Percentiles rank a stretch among this genome's conserved stretches.
phyloP scores from a whole-genome alignment of 2,888 invertebrate species.

The Rhynchonema sp. region DNA sequence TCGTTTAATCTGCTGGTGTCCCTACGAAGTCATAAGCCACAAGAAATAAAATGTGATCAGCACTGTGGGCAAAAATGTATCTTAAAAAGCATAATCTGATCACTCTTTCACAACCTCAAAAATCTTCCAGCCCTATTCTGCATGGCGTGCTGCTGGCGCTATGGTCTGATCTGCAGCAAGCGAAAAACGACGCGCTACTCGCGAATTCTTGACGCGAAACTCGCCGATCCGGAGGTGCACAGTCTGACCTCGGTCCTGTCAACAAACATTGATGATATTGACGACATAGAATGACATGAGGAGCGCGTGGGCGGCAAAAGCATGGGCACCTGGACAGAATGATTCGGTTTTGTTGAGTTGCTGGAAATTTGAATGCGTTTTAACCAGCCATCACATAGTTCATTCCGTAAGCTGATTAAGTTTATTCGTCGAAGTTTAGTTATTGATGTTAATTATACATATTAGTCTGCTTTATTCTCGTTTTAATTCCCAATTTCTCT shows the following conservation, averaged over 20 bases:
- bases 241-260: not conserved
- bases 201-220: not conserved
- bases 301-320: not conserved
- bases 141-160: not conserved
- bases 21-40: no score
- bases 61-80: not conserved
- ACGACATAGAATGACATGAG: no score
- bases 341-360: not conserved
- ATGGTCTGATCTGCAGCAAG: not conserved
- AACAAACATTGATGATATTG: not conserved
- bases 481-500: no score
- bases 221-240: not conserved
- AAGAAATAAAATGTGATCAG: no score
- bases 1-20: no score
- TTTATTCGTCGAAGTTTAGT: no score
- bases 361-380: no score
- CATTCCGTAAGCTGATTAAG: no score
- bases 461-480: no score
- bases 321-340: no score
- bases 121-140: not conserved
- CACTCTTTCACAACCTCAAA: not conserved
- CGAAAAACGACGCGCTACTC: not conserved
- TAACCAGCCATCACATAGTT: no score
- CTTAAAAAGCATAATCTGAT: not conserved
- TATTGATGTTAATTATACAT: no score